phyloP scores from a whole-genome alignment of 1,140 invertebrate species.

The Chymomyza costata region DNA sequence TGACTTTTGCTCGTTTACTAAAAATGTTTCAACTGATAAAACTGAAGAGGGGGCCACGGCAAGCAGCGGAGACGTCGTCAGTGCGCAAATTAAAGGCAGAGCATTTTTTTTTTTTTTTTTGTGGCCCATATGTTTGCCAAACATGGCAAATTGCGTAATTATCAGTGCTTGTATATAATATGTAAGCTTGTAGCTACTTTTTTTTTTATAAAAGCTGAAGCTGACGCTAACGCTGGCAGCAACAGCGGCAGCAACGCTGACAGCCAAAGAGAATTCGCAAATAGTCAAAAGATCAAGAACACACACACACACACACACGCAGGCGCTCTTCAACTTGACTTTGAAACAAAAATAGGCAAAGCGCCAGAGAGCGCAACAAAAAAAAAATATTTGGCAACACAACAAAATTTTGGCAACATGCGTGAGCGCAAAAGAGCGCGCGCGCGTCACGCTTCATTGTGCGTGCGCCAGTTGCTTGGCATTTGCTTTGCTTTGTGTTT shows the following conservation, averaged over 20 bases:
- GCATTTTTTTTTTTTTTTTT: slow-evolving; percentile 28
- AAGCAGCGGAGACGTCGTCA: too few species aligned
- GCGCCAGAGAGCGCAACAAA: slow-evolving; percentile 42
- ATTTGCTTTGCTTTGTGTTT: slow-evolving; percentile 6
- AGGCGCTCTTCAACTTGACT: slow-evolving; percentile 70
- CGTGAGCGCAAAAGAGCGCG: not conserved
- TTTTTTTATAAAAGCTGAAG: too few species aligned
- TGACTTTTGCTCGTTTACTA: too few species aligned
- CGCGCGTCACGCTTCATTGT: slow-evolving; percentile 3
- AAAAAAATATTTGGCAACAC: slow-evolving; percentile 4
- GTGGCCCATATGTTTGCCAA: slow-evolving; percentile 54
- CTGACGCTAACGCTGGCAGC: slow-evolving; percentile 9
- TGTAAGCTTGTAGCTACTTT: too few species aligned
- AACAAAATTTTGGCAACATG: slow-evolving; percentile 20
- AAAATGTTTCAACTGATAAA: too few species aligned
- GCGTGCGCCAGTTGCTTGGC: slow-evolving; percentile 28
- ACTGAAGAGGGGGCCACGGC: too few species aligned
- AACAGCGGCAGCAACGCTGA: not conserved
- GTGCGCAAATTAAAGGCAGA: too few species aligned
- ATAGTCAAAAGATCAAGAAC: slow-evolving; percentile 24
- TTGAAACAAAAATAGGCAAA: slow-evolving; percentile 60
- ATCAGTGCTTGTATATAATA: too few species aligned
- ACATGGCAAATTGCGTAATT: slow-evolving; percentile 62
- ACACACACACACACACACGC: slow-evolving; percentile 1
- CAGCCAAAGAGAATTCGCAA: slow-evolving; percentile 36